A percentile compares a stretch with the other conserved stretches of the same genome.
These are phyloP conservation scores for Tragelaphus eurycerus DNA, from an alignment of 2,797 vertebrate genomes.

Conservation along the genomic window DNA sequence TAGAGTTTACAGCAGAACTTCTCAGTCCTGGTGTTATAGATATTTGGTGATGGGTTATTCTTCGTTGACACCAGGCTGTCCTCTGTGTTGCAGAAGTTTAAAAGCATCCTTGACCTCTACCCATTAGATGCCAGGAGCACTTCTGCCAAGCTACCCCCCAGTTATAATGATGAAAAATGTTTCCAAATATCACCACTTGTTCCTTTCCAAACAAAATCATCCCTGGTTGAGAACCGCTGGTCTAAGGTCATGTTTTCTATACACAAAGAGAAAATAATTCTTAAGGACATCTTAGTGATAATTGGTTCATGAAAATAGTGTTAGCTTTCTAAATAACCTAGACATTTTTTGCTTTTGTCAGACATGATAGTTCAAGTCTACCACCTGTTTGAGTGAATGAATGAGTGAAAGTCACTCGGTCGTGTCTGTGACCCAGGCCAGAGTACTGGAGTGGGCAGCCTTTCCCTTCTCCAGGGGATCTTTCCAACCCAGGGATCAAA, in stretches of 20 bases:
- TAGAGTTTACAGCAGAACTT: neutral
- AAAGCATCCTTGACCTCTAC: neutral
- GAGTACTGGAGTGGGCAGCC: neutral
- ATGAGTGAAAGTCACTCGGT: neutral
- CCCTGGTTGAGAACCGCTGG: neutral
- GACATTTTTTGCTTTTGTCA: neutral
- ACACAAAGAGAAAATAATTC: neutral
- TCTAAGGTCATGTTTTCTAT: neutral
- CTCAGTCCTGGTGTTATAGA: accelerated
- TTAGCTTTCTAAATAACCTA: neutral
- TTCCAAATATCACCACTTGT: neutral
- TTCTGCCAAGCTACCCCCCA: neutral
- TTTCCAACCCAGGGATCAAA: neutral
- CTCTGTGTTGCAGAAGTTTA: neutral
- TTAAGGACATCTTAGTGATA: neutral
- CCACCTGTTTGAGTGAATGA: neutral
- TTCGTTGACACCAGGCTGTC: neutral
- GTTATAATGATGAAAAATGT: neutral
- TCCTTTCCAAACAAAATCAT: neutral
- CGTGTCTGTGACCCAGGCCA: neutral
- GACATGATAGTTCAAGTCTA: neutral
- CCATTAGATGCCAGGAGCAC: neutral
- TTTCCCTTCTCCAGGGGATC: neutral
- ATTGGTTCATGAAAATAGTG: neutral
- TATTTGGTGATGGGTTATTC: neutral